A percentile compares a stretch with the other conserved stretches of the same genome.
Conservation (phyloP, 2,113 vertebrate species). For the Psophia crepitans region DNA sequence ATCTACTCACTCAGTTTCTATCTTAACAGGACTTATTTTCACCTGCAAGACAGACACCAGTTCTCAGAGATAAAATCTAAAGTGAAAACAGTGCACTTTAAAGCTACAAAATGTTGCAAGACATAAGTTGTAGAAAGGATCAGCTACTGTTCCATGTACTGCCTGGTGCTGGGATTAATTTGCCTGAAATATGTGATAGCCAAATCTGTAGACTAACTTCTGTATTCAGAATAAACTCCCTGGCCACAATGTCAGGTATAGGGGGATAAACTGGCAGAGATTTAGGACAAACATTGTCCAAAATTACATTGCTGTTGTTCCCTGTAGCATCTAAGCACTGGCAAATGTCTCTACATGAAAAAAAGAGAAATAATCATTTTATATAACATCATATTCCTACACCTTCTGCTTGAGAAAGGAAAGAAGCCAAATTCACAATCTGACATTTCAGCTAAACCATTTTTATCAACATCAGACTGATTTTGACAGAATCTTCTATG, state of each 20-base stretch:
- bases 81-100: background rate
- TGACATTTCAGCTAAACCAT: background rate
- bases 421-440: background rate
- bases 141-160: background rate
- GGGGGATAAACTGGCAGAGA: background rate
- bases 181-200: background rate
- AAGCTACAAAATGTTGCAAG: fast-evolving
- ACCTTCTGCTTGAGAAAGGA: background rate
- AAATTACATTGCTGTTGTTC: background rate
- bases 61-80: background rate
- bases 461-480: background rate
- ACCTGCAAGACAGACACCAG: background rate
- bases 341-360: background rate
- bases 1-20: background rate
- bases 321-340: background rate
- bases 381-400: background rate
- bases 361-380: background rate
- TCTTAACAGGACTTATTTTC: background rate
- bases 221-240: background rate
- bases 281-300: background rate
- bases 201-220: background rate
- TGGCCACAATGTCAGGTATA: background rate
- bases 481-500: background rate
- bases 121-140: background rate
- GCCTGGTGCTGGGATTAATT: background rate